Evolutionary conservation across 1,140 invertebrate genomes (phyloP).

Genomic region (Panagrolaimus sp.): DNA sequence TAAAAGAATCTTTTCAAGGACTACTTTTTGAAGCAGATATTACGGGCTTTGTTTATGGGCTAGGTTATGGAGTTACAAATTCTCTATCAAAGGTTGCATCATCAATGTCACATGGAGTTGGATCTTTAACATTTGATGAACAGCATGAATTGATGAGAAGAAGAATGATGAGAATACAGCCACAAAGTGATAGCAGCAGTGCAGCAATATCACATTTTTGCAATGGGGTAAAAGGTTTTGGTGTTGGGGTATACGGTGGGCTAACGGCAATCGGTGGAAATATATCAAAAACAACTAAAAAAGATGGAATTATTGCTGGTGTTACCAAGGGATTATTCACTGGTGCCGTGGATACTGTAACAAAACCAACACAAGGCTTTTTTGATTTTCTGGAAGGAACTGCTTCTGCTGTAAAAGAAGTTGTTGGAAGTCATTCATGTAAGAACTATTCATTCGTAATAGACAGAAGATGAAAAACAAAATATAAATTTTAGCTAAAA

Average conservation of each 20-base stretch:
- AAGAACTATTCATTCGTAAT: background rate
- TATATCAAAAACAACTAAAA: constrained; percentile 77
- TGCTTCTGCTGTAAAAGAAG: constrained; percentile 81
- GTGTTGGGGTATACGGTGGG: constrained; percentile 82
- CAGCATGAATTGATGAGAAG: constrained; percentile 80
- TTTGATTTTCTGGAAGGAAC: constrained; percentile 87
- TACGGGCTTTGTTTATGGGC: constrained; percentile 81
- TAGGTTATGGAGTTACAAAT: constrained; percentile 92
- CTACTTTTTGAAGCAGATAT: constrained; percentile 82
- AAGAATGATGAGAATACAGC: constrained; percentile 64
- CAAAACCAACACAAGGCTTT: constrained; percentile 91
- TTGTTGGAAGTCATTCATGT: constrained; percentile 31
- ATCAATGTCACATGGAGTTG: constrained; percentile 79
- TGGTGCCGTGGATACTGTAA: constrained; percentile 87
- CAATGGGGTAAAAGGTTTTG: constrained; percentile 84
- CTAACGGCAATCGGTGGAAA: constrained; percentile 84
- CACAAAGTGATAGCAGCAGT: constrained; percentile 36
- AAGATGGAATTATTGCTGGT: constrained; percentile 75
- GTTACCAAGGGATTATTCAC: constrained; percentile 84
- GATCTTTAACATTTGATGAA: constrained; percentile 75
- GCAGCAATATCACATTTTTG: constrained; percentile 72
- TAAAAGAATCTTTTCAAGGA: constrained; percentile 85
- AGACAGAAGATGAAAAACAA: background rate
- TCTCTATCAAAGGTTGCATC: constrained; percentile 87
- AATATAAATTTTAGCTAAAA: constrained; percentile 18